Base-by-base conservation (phyloP, 2,113 vertebrate species). In the Tenrec ecaudatus region DNA sequence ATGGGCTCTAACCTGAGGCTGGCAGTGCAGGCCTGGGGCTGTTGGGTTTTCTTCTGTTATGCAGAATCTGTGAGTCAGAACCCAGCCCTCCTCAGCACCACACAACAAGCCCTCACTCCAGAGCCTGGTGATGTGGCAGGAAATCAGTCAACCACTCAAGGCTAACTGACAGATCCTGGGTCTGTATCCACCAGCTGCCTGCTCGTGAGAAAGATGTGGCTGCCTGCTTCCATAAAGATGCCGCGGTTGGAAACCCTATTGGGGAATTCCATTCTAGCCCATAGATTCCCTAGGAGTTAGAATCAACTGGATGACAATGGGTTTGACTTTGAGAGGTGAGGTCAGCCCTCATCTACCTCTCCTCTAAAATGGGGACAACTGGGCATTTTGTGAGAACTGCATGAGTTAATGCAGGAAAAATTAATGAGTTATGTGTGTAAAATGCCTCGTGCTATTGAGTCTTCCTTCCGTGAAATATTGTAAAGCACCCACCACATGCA, bases 291-390 rank as follows among this genome's bases (percentile, higher is more conserved):
- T 71, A 71, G n/a, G n/a, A 36, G 17, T 69, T 33, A 9, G 33
- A 20, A 73, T 36, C 16, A 22, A 20, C 71, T 73, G 33, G 16
- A 19, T 36, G 31, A 20, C 33, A 73, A 22, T 73, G 33, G n/a
- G 17, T 73, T 73, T 33, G 33, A 36, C 22, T 73, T 73, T 36
- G 17, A 36, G 17, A 40, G 40, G 40, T 40, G 40, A 40, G 20
- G 33, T 73, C 1, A 73, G 10, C 27, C 27, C 31, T 91, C 47
- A 86, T 9, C 58, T 58, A 57, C 33, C 0, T 20, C n/a, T 62
- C 92, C 94, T 94, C 68, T 92, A 86, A 97, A 92, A 86, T 80
- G 43, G 90, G 68, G 58, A 77, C 36, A 71, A 86, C 4, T 57
- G 57, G 47, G 40, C 60, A 89, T 4, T 87, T 53, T 87, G 84